Conservation (phyloP, 2,113 vertebrate species). For the Heptranchias perlo region DNA sequence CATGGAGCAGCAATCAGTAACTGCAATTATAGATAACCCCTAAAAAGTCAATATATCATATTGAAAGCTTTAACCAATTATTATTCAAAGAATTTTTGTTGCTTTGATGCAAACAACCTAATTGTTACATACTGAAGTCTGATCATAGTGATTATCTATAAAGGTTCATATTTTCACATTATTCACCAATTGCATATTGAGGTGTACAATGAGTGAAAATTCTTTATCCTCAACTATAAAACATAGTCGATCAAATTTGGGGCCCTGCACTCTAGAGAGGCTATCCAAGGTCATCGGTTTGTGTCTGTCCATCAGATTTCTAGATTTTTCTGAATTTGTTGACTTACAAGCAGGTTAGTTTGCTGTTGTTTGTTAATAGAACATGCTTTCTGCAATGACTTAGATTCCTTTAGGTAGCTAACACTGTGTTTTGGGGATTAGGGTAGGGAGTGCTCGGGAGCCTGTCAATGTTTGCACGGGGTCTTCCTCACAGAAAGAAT, state of each 20-base stretch:
- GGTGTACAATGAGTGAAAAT: not conserved
- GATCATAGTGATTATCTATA: not conserved
- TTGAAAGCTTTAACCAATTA: not conserved
- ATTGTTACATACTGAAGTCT: not conserved
- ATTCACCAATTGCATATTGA: not conserved
- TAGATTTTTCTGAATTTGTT: not conserved
- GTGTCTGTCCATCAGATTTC: not conserved
- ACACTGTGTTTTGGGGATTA: not conserved
- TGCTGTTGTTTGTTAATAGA: not conserved
- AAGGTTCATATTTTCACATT: not conserved
- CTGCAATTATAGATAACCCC: not conserved
- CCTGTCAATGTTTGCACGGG: not conserved
- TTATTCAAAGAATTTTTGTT: not conserved
- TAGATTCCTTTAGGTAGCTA: not conserved
- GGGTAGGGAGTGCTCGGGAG: not conserved
- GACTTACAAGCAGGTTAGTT: not conserved
- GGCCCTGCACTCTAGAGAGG: not conserved
- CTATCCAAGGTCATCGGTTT: not conserved
- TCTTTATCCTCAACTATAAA: not conserved
- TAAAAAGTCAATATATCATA: not conserved
- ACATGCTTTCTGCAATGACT: not conserved
- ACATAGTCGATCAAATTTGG: not conserved
- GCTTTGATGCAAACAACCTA: not conserved
- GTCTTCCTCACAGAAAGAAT: not conserved
- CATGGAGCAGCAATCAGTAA: not conserved